Base-by-base conservation (phyloP, 2,113 vertebrate genomes). In the Aix galericulata region DNA sequence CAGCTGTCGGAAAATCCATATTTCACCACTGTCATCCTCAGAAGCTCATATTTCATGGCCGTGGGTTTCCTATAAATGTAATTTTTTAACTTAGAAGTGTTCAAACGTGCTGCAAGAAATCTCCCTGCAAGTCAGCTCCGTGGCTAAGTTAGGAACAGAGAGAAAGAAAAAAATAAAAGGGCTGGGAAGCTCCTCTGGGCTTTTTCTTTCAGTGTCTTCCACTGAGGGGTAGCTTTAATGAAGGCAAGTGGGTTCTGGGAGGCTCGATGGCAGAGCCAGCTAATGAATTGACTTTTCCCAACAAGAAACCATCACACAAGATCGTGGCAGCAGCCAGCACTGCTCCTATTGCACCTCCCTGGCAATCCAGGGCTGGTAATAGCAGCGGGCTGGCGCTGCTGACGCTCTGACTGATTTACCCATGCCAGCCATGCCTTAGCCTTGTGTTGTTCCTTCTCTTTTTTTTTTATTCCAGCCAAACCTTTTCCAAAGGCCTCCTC, bases 401-500 rank as follows among this genome's bases (percentile, higher is more conserved):
- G 7, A 34, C 12, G 13, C 31, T 4, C 59, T 3, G 1, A 9
- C 73, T 42, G 69, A 46, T 32, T 81, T 44, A 14, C 77, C 64
- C 15, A 2, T 17, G 75, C 66, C 1, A 0, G 17, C 86, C 64
- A 12, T 69, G 46, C 81, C 52, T 93, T 23, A 94, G 66, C 71
- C 69, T 90, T 93, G 72, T 95, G 58, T 90, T 96, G 40, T 96
- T 96, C 94, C 94, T 96, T 96, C 77, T 95, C 56, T 94, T 86
- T 40, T 40, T 40, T 40, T 13, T 86, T 89, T 25, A 71, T 91
- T 95, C 40, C 98, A 99, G 99, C 98, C 97, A 99, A 98, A 97
- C 97, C 98, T 81, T 99, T 98, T 97, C 98, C 98, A 97, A 98
- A 98, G 98, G 98, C 98, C 62, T 97, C 98, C 42, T 98, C 98